A percentile compares a stretch with the other conserved stretches of the same genome.
Evolutionary conservation across 2,888 invertebrate genomes (phyloP).

Genomic region (Calliphora vomitoria): DNA sequence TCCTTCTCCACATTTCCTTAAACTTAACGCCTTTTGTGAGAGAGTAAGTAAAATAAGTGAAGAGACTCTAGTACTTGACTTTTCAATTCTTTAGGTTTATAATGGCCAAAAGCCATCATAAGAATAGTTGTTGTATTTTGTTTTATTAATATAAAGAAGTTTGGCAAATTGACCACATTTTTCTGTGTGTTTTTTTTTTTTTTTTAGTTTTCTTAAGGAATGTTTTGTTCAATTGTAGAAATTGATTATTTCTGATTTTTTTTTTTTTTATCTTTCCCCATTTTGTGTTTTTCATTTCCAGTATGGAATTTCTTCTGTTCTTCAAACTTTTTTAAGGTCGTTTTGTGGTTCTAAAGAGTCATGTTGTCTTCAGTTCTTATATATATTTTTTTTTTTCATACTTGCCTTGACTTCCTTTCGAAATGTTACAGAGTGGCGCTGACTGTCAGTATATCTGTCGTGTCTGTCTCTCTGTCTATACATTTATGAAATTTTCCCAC

Average conservation of each 20-base stretch:
- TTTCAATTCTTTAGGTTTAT: constrained; percentile 20
- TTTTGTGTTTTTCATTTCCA: not conserved
- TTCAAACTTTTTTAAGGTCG: constrained; percentile 50
- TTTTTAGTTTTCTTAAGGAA: constrained; percentile 30
- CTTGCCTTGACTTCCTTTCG: constrained; percentile 63
- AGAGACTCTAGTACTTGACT: constrained; percentile 46
- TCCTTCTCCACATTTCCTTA: not conserved
- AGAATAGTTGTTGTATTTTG: not conserved
- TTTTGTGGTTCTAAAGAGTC: constrained; percentile 51
- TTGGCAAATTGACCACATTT: constrained; percentile 73
- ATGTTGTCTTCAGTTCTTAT: constrained; percentile 18
- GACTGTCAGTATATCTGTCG: constrained; percentile 5
- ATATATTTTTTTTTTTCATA: not conserved
- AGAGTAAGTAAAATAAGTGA: not conserved
- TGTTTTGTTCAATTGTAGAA: constrained; percentile 68
- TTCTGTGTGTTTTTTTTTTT: constrained; percentile 10
- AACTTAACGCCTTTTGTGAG: not conserved
- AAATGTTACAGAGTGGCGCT: not conserved
- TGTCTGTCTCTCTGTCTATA: constrained; percentile 14
- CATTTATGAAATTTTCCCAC: constrained; percentile 61
- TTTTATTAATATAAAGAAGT: constrained; percentile 51
- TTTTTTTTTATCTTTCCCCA: not conserved
- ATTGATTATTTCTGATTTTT: constrained; percentile 61
- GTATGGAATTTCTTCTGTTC: not conserved
- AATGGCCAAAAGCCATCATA: constrained; percentile 6